phyloP scores from a whole-genome alignment of 1,140 invertebrate genomes.

The Procambarus clarkii region DNA sequence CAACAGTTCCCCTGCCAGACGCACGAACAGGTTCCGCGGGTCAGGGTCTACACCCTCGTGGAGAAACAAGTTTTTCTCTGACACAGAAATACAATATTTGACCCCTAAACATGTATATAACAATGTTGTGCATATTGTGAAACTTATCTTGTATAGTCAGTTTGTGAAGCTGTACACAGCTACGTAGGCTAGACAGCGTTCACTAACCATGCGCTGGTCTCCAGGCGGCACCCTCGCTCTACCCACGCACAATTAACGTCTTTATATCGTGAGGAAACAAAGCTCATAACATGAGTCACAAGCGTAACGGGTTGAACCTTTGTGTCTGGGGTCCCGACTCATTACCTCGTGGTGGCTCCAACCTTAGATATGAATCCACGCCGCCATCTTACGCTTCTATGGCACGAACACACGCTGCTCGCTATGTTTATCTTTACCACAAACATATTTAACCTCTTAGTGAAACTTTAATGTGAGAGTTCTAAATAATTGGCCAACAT shows the following conservation, averaged over 20 bases:
- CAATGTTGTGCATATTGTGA: too few species aligned
- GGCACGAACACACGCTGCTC: background rate
- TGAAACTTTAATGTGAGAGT: too few species aligned
- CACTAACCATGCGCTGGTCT: slow-evolving; percentile 6
- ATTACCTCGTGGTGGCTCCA: slow-evolving; percentile 44
- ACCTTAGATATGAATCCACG: slow-evolving; percentile 43
- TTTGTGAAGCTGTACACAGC: background rate
- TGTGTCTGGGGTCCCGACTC: background rate
- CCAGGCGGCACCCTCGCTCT: background rate
- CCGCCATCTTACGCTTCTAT: slow-evolving; percentile 43
- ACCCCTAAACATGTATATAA: too few species aligned
- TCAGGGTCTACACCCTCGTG: too few species aligned
- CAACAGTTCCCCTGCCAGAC: slow-evolving; percentile 17
- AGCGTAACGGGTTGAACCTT: background rate
- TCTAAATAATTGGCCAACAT: too few species aligned
- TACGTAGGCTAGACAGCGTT: slow-evolving; percentile 18
- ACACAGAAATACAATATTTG: too few species aligned
- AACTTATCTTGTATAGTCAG: background rate
- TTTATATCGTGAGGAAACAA: background rate
- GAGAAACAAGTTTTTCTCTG: too few species aligned
- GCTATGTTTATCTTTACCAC: background rate
- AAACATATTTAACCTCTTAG: too few species aligned
- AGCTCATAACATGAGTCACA: background rate
- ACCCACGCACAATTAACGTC: background rate
- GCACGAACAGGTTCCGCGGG: background rate